These are phyloP conservation scores for Drosophila serrata DNA, from an alignment of 1,140 invertebrate genomes.

Conservation along the genomic window DNA sequence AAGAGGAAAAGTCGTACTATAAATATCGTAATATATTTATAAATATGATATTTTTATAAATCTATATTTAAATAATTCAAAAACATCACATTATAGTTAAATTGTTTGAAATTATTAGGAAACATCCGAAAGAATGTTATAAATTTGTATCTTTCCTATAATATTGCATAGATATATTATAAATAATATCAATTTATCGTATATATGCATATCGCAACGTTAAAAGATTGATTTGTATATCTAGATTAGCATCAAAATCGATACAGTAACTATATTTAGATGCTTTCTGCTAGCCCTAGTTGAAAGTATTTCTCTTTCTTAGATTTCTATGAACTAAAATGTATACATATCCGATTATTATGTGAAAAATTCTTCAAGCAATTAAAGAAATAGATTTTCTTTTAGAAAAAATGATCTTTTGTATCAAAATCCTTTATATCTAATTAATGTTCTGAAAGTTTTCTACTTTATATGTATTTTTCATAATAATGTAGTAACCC, in stretches of 20 bases:
- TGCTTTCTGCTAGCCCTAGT: background rate
- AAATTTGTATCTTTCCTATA: background rate
- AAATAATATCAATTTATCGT: background rate
- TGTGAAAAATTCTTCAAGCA: background rate
- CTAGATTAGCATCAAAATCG: background rate
- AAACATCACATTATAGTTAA: background rate
- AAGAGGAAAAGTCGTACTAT: background rate
- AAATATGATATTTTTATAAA: background rate
- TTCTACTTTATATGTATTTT: background rate
- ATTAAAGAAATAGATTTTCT: background rate
- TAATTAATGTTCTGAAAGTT: background rate
- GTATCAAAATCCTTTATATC: background rate
- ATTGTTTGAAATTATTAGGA: background rate
- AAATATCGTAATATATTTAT: background rate
- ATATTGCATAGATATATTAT: background rate
- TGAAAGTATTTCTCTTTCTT: background rate
- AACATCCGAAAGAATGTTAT: background rate
- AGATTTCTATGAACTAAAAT: background rate
- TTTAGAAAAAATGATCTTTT: background rate
- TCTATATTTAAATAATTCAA: background rate
- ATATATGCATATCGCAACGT: background rate
- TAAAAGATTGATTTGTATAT: background rate
- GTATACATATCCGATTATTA: background rate
- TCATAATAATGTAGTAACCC: background rate
- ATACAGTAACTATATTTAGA: background rate